A percentile compares a stretch with the other conserved stretches of the same genome.
These are phyloP conservation scores for Larimichthys polyactis DNA, from an alignment of 2,113 vertebrate genomes.

Conservation along the genomic window DNA sequence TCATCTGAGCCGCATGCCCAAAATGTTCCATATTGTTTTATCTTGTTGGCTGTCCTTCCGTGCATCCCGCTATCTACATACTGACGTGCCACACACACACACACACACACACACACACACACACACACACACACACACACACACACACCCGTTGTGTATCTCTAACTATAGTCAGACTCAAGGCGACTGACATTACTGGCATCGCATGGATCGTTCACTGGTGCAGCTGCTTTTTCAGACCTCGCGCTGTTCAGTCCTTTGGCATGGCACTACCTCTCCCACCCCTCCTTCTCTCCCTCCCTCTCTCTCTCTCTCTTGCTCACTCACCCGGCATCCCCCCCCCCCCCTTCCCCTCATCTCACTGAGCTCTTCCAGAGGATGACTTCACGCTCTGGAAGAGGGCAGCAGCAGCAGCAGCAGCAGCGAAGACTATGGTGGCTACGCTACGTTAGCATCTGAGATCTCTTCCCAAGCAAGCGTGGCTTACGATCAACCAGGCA, in stretches of 20 bases:
- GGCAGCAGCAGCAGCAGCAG: constrained; percentile 45
- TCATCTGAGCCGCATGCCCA: constrained; percentile 22
- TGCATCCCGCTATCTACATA: constrained; percentile 22
- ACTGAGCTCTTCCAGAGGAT: constrained; percentile 73
- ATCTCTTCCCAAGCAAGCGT: constrained; percentile 52
- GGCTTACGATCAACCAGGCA: constrained; percentile 47
- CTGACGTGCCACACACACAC: neutral
- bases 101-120: constrained; percentile 4
- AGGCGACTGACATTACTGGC: constrained; percentile 91
- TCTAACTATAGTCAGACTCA: constrained; percentile 94
- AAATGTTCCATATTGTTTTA: constrained; percentile 47
- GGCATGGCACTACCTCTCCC: constrained; percentile 72
- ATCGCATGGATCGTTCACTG: constrained; percentile 90
- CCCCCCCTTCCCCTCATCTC: constrained; percentile 47
- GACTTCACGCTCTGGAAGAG: constrained; percentile 80
- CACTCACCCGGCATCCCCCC: constrained; percentile 44
- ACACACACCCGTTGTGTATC: constrained; percentile 71
- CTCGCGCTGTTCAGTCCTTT: constrained; percentile 80
- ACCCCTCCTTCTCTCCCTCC: constrained; percentile 26
- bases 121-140: constrained; percentile 20
- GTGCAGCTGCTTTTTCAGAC: constrained; percentile 96
- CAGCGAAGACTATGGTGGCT: constrained; percentile 27
- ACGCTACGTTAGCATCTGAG: constrained; percentile 34
- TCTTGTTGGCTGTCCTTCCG: constrained; percentile 41
- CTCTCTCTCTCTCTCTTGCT: constrained; percentile 13